A percentile compares a stretch with the other conserved stretches of the same genome.
These are phyloP conservation scores for Panthera leo DNA, from an alignment of 2,113 vertebrate species.

Conservation along the genomic window DNA sequence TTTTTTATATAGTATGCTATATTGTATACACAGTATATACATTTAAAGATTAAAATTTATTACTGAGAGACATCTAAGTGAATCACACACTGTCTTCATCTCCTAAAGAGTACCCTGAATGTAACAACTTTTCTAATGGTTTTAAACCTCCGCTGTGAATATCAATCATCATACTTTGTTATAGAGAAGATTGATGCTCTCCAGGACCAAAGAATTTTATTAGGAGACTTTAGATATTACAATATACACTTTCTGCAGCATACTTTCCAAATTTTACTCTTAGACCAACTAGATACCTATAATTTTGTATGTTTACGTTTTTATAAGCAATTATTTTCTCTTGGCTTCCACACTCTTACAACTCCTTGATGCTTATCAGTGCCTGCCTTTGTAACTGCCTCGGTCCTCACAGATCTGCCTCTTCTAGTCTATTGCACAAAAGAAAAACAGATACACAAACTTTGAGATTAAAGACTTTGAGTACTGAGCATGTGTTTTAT, in stretches of 20 bases:
- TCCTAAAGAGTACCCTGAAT: not conserved
- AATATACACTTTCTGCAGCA: not conserved
- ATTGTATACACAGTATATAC: not conserved
- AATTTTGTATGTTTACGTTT: not conserved
- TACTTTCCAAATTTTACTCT: not conserved
- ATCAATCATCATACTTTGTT: not conserved
- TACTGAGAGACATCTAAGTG: not conserved
- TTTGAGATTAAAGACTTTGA: not conserved
- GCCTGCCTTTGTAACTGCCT: not conserved
- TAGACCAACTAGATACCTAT: not conserved
- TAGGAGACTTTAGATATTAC: not conserved
- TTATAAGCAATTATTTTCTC: constrained; percentile 15
- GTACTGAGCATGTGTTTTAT: not conserved
- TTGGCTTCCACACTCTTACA: not conserved
- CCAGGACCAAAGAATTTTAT: not conserved
- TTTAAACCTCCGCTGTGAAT: not conserved
- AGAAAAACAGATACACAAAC: not conserved
- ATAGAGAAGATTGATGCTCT: not conserved
- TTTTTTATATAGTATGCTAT: not conserved
- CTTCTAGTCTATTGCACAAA: not conserved
- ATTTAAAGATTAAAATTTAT: not conserved
- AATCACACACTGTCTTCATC: not conserved
- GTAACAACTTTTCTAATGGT: not conserved
- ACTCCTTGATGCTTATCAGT: not conserved
- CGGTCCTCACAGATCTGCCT: not conserved